Conservation (phyloP, 2,113 vertebrate genomes). For the Myrmecophaga tridactyla region DNA sequence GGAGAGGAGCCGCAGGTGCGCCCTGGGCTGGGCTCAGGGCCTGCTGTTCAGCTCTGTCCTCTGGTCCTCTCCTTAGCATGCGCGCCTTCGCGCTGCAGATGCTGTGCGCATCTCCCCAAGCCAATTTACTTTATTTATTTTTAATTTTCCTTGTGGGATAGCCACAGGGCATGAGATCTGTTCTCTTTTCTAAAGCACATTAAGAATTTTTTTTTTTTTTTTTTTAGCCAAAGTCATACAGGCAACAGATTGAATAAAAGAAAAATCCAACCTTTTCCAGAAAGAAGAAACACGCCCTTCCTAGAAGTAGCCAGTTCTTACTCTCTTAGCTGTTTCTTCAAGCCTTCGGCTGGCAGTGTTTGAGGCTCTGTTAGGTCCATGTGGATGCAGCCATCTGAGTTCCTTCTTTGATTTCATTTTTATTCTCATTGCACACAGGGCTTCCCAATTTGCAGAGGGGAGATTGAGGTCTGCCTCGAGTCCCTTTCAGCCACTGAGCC, state of each 20-base stretch:
- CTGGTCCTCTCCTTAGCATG: too few relatives aligned
- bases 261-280: background rate
- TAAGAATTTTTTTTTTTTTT: background rate
- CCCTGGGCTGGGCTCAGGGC: background rate
- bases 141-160: constrained; percentile 38
- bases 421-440: background rate
- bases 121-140: constrained; percentile 32
- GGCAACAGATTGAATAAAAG: background rate
- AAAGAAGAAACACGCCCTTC: constrained; percentile 13
- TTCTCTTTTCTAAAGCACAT: background rate
- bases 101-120: background rate
- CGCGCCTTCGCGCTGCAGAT: background rate
- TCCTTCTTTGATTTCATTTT: background rate
- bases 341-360: background rate
- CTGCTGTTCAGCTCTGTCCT: background rate
- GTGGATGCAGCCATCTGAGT: background rate
- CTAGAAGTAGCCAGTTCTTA: background rate
- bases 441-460: background rate
- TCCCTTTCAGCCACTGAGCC: background rate
- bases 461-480: background rate
- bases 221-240: background rate
- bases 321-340: background rate
- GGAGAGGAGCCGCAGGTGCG: background rate
- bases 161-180: background rate
- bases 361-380: background rate